phyloP scores from a whole-genome alignment of 2,113 vertebrate species.

The Beaufortia kweichowensis region DNA sequence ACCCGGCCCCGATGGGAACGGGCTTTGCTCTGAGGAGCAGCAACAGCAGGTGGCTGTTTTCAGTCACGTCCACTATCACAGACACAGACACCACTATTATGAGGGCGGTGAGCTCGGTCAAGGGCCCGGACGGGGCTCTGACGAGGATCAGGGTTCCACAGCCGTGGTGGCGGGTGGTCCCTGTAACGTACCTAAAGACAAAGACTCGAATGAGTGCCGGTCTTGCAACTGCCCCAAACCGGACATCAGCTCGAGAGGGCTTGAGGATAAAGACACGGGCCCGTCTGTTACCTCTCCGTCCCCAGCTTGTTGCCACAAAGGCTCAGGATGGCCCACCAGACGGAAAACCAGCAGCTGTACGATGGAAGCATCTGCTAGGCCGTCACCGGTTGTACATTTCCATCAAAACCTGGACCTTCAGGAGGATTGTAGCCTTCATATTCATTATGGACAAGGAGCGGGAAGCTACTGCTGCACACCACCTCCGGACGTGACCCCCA shows the following conservation, averaged over 20 bases:
- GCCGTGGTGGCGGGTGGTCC: conserved; percentile 45
- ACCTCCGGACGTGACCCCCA: conserved; percentile 72
- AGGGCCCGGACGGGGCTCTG: conserved; percentile 66
- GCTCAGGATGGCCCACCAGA: conserved; percentile 73
- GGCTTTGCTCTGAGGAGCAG: conserved; percentile 69
- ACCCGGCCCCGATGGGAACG: background rate
- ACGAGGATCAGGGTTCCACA: conserved; percentile 69
- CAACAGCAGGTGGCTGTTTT: conserved; percentile 77
- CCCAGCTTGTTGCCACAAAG: conserved; percentile 72
- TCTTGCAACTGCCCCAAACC: conserved; percentile 68
- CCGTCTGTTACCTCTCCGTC: conserved; percentile 48
- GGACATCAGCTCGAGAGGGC: conserved; percentile 63
- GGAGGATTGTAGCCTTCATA: conserved; percentile 70
- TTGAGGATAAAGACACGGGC: conserved; percentile 63
- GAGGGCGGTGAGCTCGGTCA: conserved; percentile 74
- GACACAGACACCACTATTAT: conserved; percentile 94
- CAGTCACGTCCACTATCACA: conserved; percentile 91
- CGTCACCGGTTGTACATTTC: conserved; percentile 65
- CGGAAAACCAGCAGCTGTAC: conserved; percentile 76
- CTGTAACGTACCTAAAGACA: conserved; percentile 59
- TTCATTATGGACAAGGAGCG: conserved; percentile 71
- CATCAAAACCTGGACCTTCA: conserved; percentile 77
- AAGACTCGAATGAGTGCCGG: conserved; percentile 68
- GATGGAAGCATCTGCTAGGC: conserved; percentile 63
- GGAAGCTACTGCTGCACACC: conserved; percentile 75